phyloP scores from a whole-genome alignment of 2,888 invertebrate genomes.

The Diplazon laetatorius region DNA sequence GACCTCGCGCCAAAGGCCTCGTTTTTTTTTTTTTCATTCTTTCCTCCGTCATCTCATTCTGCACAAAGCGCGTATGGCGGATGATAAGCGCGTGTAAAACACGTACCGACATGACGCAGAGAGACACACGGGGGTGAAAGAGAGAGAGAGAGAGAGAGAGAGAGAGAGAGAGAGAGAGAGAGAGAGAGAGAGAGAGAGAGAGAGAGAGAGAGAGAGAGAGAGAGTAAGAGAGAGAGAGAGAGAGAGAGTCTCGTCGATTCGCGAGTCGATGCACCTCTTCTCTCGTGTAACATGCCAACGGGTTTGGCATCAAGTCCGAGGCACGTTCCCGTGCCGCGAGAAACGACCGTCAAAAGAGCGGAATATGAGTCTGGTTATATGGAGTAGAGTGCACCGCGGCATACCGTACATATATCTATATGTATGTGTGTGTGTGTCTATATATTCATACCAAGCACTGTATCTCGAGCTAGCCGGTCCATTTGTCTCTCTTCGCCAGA shows the following conservation, averaged over 20 bases:
- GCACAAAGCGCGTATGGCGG: constrained; percentile 22
- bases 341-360: constrained; percentile 34
- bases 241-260: constrained; percentile 36
- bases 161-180: too few relatives aligned
- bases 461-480: constrained; percentile 48
- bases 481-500: constrained; percentile 58
- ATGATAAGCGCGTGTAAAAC: constrained; percentile 33
- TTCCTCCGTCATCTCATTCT: too few relatives aligned
- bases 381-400: constrained; percentile 8
- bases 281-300: not conserved
- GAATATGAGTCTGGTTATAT: constrained; percentile 11
- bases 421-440: too few relatives aligned
- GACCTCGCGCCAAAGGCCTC: constrained; percentile 43
- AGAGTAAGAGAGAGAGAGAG: too few relatives aligned
- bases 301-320: constrained; percentile 32
- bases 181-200: too few relatives aligned
- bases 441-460: constrained; percentile 12
- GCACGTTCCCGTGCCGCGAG: not conserved
- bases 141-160: too few relatives aligned
- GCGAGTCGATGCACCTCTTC: constrained; percentile 28
- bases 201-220: too few relatives aligned
- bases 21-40: constrained; percentile 13
- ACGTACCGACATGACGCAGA: constrained; percentile 3
- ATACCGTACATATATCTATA: not conserved
- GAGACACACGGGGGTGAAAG: too few relatives aligned